phyloP scores from a whole-genome alignment of 1,140 invertebrate genomes.

The roundworm (Caenorhabditis elegans) region DNA sequence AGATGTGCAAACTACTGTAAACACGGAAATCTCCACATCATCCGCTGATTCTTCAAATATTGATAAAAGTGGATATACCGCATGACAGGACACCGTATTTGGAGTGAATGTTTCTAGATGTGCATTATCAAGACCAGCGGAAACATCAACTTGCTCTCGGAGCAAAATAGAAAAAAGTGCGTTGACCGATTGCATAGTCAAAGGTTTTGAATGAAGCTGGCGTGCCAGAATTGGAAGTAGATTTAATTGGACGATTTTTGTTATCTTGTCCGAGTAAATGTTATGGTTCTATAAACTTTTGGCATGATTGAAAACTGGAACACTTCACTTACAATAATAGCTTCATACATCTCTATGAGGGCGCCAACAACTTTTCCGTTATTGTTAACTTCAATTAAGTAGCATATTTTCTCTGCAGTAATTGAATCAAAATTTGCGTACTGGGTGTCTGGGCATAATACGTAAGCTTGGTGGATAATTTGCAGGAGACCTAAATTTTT shows the following conservation, averaged over 20 bases:
- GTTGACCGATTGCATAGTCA: slow-evolving; percentile 17
- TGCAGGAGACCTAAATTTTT: not conserved
- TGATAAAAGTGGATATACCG: not conserved
- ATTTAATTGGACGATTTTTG: not conserved
- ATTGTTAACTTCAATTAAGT: not conserved
- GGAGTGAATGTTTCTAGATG: slow-evolving; percentile 5
- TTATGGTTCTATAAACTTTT: not conserved
- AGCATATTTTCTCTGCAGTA: slow-evolving; percentile 11
- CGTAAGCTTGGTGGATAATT: not conserved
- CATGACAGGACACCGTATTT: not conserved
- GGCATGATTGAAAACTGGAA: not conserved
- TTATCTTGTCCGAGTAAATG: slow-evolving; percentile 13
- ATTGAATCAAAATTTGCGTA: not conserved
- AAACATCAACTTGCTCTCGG: not conserved
- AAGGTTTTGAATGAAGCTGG: not conserved
- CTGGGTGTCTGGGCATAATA: not conserved
- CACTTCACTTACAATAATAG: not conserved
- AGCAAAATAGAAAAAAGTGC: not conserved
- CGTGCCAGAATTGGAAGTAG: not conserved
- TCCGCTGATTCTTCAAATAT: slow-evolving; percentile 1
- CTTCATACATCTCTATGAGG: not conserved
- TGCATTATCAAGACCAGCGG: not conserved
- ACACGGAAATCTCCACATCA: not conserved
- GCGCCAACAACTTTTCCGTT: not conserved
- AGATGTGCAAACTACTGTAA: not conserved